phyloP scores from a whole-genome alignment of 2,888 invertebrate species.

The Acrobasis consociella region DNA sequence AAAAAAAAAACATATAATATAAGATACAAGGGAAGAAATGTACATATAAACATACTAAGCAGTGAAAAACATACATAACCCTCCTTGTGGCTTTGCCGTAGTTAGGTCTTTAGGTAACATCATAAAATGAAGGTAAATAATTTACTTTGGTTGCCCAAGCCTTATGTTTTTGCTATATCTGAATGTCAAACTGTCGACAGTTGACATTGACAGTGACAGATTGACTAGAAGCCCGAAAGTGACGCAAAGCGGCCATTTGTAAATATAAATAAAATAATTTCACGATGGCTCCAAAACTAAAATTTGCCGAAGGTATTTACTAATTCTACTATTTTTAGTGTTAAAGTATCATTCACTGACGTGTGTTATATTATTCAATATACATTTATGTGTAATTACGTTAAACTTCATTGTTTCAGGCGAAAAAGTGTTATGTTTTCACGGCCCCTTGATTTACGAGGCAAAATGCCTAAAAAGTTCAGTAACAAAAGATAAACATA shows the following conservation, averaged over 20 bases:
- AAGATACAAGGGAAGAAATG: no score
- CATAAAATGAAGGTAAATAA: no score
- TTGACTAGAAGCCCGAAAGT: background rate
- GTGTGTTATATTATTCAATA: background rate
- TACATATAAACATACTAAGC: no score
- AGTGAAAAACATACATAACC: no score
- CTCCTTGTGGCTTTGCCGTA: no score
- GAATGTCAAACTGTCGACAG: background rate
- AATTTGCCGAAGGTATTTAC: slow-evolving; percentile 87
- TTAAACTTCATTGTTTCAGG: slow-evolving; percentile 77
- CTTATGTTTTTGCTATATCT: background rate
- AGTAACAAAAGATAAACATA: slow-evolving; percentile 92
- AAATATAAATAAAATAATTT: slow-evolving; percentile 27
- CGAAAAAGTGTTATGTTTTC: slow-evolving; percentile 96
- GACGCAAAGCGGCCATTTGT: slow-evolving; percentile 15
- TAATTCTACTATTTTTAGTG: background rate
- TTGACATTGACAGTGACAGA: slow-evolving; percentile 5
- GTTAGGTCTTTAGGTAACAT: no score
- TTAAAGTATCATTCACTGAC: background rate
- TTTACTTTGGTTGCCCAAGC: background rate
- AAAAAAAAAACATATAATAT: no score
- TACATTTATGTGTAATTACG: background rate
- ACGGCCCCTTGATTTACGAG: slow-evolving; percentile 97
- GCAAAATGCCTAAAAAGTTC: slow-evolving; percentile 96
- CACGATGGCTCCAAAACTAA: slow-evolving; percentile 84